These are phyloP conservation scores for Oxyura jamaicensis DNA, from an alignment of 2,113 vertebrate species.

Conservation along the genomic window DNA sequence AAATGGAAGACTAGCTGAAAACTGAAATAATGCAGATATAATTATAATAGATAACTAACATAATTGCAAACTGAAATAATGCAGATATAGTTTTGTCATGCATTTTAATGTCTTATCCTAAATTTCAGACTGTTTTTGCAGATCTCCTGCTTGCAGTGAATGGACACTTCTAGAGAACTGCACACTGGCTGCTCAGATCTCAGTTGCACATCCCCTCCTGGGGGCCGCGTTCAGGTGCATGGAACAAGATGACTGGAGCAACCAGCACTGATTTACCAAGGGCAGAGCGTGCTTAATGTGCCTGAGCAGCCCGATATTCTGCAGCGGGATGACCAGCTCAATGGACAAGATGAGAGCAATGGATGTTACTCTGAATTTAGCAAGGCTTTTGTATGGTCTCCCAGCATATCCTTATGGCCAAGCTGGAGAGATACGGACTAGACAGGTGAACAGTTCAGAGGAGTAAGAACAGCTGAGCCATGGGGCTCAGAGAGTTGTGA, in stretches of 20 bases:
- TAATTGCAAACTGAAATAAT: background rate
- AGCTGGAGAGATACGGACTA: background rate
- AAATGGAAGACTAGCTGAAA: background rate
- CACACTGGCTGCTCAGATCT: background rate
- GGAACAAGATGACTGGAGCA: background rate
- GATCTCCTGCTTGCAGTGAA: background rate
- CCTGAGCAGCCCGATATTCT: background rate
- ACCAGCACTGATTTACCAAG: background rate
- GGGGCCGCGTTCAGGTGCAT: background rate
- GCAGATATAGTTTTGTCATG: background rate
- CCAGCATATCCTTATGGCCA: background rate
- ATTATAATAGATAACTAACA: too few species aligned
- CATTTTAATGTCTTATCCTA: background rate
- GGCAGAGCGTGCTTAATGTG: background rate
- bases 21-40: background rate
- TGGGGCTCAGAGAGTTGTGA: background rate
- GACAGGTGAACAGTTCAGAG: rapidly evolving
- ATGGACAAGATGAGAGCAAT: background rate
- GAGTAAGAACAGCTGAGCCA: background rate
- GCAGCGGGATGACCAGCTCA: background rate
- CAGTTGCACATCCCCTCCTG: background rate
- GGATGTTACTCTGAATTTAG: background rate
- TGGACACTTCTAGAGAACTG: background rate
- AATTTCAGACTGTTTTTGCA: background rate
- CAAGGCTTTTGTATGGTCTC: background rate